Evolutionary conservation across 1,140 invertebrate genomes (phyloP), one percentile per base, ranked within the genome.

Genomic region (Drosophila burlai): DNA sequence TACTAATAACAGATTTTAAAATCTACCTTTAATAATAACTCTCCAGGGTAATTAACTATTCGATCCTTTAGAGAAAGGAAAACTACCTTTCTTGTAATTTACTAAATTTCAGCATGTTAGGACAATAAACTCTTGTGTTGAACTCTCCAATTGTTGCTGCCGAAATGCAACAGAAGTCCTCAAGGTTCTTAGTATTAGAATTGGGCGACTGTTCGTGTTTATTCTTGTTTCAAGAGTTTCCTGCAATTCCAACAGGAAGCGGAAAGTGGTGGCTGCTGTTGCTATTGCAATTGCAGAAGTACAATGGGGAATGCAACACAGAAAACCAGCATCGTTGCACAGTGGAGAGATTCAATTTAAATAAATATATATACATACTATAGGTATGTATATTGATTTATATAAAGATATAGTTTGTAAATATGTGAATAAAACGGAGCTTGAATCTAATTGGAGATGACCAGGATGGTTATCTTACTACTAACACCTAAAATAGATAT

Each of bases 171-270:
- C 65, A 72, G 52, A 58, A 43, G 34, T 57, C 26, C 65, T 49
- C 8, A 46, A 31, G 69, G 69, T 50, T 73, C 46, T 46, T 68
- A 46, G 76, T 67, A 59, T 82, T 82, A 76, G 83, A 86, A 85
- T 81, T 64, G 52, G 57, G 52, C 59, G 60, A 50, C 62, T 72
- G 55, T n/a, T 68, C 38, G 36, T 24, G 34, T 75, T 63, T 55
- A 42, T 54, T 74, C 43, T 73, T 40, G 42, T 55, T 76, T 46
- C 8, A n/a, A 42, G 58, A 79, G 79, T 57, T 81, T 85, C 79
- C 78, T 75, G 78, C 57, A 76, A 81, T 72, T 86, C 63, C 71
- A 82, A 86, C 79, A 82, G 83, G 83, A 86, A 86, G 66, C 77
- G 69, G 65, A 75, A 76, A 85, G 75, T 86, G 83, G 79, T 79